Base-by-base conservation (phyloP, 2,888 invertebrate species). In the Anorthoa munda region DNA sequence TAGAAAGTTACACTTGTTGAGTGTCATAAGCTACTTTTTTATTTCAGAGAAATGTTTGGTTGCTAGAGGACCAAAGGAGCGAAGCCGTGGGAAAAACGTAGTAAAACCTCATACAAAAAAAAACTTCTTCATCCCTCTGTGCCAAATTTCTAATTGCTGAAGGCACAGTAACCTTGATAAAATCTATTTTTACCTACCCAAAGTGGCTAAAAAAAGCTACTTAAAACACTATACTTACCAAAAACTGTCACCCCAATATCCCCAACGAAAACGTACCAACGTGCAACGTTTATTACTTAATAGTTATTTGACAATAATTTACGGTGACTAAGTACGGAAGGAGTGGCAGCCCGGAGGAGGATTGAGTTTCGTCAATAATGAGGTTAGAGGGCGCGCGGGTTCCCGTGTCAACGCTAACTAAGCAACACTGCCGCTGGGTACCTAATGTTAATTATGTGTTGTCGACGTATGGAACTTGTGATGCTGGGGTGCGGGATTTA, bases 361-460 rank as follows among this genome's bases (percentile, higher is more conserved):
- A 90, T 93, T 86, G 88, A 88, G 90, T 92, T 92, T 89, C 92
- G 83, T 87, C 90, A 89, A 89, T 93, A 93, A 92, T 91, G 93
- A 93, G 91, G 92, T 91, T 90, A 92, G 78, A 87, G 89, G 89
- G 85, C 87, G 87, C 64, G 72, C 81, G 88, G 88, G 86, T 86
- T 72, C 80, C 72, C 82, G 82, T 83, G 84, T 85, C 84, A 71
- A 69, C 82, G 72, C 81, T 87, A 86, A 83, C 85, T 85, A 81
- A 84, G 77, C 64, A 39, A 39, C 7, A 9, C 9, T 63, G 39
- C 64, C 70, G 63, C 31, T 72, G 76, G 71, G 51, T 82, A 66
- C 9, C 9, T 39, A 39, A 67, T 75, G 66, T 77, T 86, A 82
- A 84, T 86, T 78, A 76, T 82, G 72, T 82, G 71, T 67, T 72